Base-by-base conservation (phyloP, 2,888 invertebrate species). In the Synergus laeviventris region DNA sequence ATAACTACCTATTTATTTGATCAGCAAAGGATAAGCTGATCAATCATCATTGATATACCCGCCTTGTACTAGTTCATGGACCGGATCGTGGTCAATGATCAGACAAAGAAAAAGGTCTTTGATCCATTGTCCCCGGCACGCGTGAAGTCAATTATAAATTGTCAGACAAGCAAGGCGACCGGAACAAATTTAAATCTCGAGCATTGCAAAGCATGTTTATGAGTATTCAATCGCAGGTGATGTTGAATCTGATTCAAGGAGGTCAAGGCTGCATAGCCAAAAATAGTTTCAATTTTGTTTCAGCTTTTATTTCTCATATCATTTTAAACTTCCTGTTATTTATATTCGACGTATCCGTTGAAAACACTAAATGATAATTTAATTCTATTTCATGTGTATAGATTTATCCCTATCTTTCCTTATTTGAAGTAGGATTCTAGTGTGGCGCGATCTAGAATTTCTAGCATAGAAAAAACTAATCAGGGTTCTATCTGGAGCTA, bases 61-160 rank as follows among this genome's bases (percentile, higher is more conserved):
- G 18, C 64, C 64, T 64, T 64, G 64, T 64, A 64, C 39, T 18
- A 64, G 64, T 42, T 66, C 66, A 42, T 66, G 45, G 39, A 66
- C 66, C 42, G 24, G 24, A 66, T 66, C 66, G 66, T 45, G 66
- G 24, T 66, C 42, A 42, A 18, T 21, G 18, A 18, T 64, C 14
- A 42, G 16, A 21, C 39, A 24, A 66, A 42, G 39, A 66, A 66
- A 24, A 14, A 42, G 21, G 21, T 14, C 9, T 62, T 62, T n/a
- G 11, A 38, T 36, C 62, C 18, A 2, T 62, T 62, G 38, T n/a
- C 62, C 36, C 36, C 38, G 11, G 21, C 21, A 56, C 56, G 56
- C 9, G 56, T 56, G 2, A 12, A 56, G 66, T 45, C 24, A 45
- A 21, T 66, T 66, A 21, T 0, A 24, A 24, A 42, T 66, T 45